These are phyloP conservation scores for Columba livia DNA, from an alignment of 2,113 vertebrate genomes.

Conservation along the genomic window DNA sequence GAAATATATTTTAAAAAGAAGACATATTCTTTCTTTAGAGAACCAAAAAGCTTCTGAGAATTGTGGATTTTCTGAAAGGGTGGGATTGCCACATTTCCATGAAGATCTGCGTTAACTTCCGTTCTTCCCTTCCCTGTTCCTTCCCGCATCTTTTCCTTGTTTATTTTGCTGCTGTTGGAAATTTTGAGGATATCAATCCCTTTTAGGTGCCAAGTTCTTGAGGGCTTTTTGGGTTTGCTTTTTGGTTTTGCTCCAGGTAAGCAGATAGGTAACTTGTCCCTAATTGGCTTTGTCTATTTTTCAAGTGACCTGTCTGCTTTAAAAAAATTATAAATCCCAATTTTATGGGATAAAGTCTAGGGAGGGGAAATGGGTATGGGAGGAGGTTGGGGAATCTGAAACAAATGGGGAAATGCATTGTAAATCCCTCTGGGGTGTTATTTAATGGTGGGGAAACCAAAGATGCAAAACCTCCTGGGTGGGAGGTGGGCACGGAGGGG, in stretches of 20 bases:
- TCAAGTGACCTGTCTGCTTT: conserved; percentile 52
- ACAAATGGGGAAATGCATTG: background rate
- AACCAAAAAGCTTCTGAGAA: background rate
- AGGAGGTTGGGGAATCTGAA: conserved; percentile 24
- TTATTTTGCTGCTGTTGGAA: conserved; percentile 52
- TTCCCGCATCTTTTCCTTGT: conserved; percentile 10
- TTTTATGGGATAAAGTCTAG: conserved; percentile 13
- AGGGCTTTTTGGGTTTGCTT: background rate
- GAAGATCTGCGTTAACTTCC: conserved; percentile 26
- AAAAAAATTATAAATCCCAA: background rate
- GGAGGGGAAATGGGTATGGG: background rate
- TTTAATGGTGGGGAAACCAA: conserved; percentile 46
- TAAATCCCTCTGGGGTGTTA: conserved; percentile 4
- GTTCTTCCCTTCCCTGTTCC: conserved; percentile 2
- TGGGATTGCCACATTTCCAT: background rate
- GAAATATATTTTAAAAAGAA: background rate
- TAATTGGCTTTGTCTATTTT: background rate
- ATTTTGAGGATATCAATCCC: conserved; percentile 60
- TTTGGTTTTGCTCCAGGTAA: conserved; percentile 22
- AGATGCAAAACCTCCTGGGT: conserved; percentile 27
- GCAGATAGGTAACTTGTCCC: conserved; percentile 31
- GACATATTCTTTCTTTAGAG: background rate
- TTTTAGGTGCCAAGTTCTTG: conserved; percentile 3
- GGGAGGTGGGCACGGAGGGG: background rate
- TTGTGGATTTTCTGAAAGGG: background rate